These are phyloP conservation scores for Eueremaeus valkanovi DNA, from an alignment of 2,888 invertebrate species.

Conservation along the genomic window DNA sequence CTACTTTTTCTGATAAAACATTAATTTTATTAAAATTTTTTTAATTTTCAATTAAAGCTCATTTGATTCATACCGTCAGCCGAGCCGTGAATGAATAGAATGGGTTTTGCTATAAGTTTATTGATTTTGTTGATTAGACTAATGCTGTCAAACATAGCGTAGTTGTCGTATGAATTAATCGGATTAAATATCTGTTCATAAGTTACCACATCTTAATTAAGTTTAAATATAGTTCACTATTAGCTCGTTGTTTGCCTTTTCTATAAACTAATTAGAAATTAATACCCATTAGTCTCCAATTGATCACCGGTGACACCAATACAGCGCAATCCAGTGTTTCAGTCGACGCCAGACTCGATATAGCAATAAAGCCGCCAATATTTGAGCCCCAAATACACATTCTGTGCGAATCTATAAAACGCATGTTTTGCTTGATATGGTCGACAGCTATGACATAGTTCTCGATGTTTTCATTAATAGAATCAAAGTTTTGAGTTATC, in stretches of 20 bases:
- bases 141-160: not conserved
- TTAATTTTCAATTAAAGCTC: not conserved
- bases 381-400: conserved; percentile 95
- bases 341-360: conserved; percentile 73
- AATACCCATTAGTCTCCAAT: conserved; percentile 90
- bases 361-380: conserved; percentile 88
- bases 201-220: conserved; percentile 35
- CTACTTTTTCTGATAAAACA: conserved; percentile 32
- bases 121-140: not conserved
- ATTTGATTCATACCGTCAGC: conserved; percentile 63
- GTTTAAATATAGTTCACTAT: too few species aligned
- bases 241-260: too few species aligned
- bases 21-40: too few species aligned
- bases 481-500: not conserved
- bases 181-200: conserved; percentile 32
- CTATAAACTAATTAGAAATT: conserved; percentile 44
- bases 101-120: conserved; percentile 65
- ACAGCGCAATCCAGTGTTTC: conserved; percentile 91
- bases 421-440: conserved; percentile 15
- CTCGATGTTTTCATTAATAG: conserved; percentile 26
- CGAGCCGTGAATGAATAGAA: conserved; percentile 86
- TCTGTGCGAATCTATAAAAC: conserved; percentile 68
- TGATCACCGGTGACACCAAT: conserved; percentile 91
- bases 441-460: conserved; percentile 28
- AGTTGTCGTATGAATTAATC: not conserved